Base-by-base conservation (phyloP, 23 tunicate genomes). In the Trididemnum nubilum region DNA sequence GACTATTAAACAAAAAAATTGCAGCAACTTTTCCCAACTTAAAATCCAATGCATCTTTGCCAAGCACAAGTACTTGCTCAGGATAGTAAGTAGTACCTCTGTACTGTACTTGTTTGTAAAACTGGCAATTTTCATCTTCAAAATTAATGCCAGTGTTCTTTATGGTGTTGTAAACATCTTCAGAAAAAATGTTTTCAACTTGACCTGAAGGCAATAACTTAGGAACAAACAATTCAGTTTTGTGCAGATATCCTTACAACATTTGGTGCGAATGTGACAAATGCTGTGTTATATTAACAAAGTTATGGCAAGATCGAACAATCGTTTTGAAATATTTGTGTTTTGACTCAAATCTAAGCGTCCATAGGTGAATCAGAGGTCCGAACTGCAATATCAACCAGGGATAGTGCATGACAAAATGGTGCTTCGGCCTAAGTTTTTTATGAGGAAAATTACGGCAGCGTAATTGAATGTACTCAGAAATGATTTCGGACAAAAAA, bases 281-380 rank as follows among this genome's bases (percentile, higher is more conserved):
- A 5, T 77, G 64, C 0, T 65, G 26, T 18, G 73, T 59, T 2
- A 85, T 40, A 77, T 85, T 85, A 34, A 74, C 66, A 65, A 78
- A 85, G 34, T 85, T 85, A 44, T 59, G 40, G 18, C 38, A 37
- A 35, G 19, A n/a, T 35, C 40, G 38, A 0, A 69, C 63, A 61
- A 39, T 59, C 22, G 78, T 29, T 30, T 85, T 85, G 33, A 85
- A 85, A 78, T 85, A 85, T 21, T 64, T 27, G 66, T 78, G 89
- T 49, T 85, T 85, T 1, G 77, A 36, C 65, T 85, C 89, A 85
- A 85, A 85, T 32, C 83, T 29, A 36, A 85, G 69, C 29, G 89
- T 85, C 83, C 83, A 85, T 31, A 66, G 25, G 9, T 49, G 33
- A 18, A 78, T 80, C 27, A 85, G 69, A 25, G 89, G 89, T 4